Conservation (phyloP, 2,797 vertebrate species). For the Phyllotis vaccarum region DNA sequence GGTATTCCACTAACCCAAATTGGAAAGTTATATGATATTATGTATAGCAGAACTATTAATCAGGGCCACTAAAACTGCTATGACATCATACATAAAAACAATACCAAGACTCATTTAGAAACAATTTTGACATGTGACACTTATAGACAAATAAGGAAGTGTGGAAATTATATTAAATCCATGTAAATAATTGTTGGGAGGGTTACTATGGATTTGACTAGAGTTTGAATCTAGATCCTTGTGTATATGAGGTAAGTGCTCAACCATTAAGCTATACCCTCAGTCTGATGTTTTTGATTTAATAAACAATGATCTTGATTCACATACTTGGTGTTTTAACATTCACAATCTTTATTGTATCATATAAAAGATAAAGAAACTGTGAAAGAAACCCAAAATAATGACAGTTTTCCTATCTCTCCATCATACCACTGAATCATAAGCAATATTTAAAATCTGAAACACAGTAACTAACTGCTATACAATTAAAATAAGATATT, state of each 20-base stretch:
- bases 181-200: not conserved
- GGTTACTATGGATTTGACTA: not conserved
- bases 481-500: not conserved
- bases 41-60: not conserved
- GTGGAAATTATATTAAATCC: not conserved
- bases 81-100: not conserved
- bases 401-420: not conserved
- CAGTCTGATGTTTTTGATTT: not conserved
- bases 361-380: conserved; percentile 10
- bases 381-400: not conserved
- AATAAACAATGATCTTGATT: not conserved
- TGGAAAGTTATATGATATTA: conserved; percentile 25
- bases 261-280: not conserved
- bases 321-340: conserved; percentile 40
- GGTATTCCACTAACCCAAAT: not conserved
- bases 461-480: not conserved
- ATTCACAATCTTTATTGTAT: not conserved
- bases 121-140: not conserved
- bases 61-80: not conserved
- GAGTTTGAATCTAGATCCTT: not conserved
- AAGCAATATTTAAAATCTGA: not conserved
- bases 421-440: not conserved
- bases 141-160: not conserved
- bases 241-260: not conserved
- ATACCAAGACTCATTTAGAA: conserved; percentile 10